Conservation (phyloP, 2,113 vertebrate species). For the Poicephalus meyeri region DNA sequence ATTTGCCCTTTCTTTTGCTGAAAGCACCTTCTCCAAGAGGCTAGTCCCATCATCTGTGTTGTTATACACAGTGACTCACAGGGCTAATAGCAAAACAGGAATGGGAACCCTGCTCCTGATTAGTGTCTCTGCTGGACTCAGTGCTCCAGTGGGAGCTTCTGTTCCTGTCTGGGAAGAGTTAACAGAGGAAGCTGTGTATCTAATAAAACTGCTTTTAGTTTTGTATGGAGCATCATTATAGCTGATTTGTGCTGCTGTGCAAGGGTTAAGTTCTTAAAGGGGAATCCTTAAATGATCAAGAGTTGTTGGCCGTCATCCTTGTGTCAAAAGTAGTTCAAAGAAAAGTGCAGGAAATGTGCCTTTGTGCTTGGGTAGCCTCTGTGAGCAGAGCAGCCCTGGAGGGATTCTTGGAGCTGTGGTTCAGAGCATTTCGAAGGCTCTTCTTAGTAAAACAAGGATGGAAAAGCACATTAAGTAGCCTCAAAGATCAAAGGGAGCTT, state of each 20-base stretch:
- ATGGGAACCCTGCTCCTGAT: not conserved
- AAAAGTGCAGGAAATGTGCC: not conserved
- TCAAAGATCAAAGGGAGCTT: not conserved
- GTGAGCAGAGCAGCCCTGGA: not conserved
- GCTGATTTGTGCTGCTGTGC: not conserved
- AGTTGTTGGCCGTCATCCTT: not conserved
- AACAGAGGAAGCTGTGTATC: not conserved
- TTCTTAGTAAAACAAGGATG: not conserved
- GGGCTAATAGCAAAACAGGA: not conserved
- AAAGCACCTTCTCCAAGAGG: not conserved
- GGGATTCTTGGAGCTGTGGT: not conserved
- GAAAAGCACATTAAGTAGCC: not conserved
- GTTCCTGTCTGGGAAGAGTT: not conserved
- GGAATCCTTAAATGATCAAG: not conserved
- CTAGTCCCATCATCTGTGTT: not conserved
- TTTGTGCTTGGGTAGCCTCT: not conserved
- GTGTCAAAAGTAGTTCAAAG: conserved; percentile 36
- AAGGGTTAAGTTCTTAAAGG: not conserved
- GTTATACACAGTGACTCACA: not conserved
- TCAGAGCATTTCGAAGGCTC: not conserved
- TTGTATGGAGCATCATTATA: not conserved
- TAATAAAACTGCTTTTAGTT: not conserved
- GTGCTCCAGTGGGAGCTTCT: not conserved
- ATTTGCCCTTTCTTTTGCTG: not conserved
- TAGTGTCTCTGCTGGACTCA: not conserved